Conservation (phyloP, 2,888 invertebrate species). For the Lycocerus yunnanus region DNA sequence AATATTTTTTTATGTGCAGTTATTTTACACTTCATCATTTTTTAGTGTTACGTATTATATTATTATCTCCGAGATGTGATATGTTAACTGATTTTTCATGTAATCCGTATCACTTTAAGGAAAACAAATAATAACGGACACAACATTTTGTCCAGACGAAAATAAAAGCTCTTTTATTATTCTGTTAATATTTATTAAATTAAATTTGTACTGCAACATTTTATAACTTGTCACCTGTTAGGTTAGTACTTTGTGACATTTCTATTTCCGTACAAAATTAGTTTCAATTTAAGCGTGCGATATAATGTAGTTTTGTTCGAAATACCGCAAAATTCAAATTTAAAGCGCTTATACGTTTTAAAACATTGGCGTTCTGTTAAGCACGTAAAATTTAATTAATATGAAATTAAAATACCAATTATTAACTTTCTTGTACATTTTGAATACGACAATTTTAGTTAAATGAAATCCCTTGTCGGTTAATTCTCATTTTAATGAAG, state of each 20-base stretch:
- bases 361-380: neutral
- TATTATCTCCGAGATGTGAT: no score
- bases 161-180: no score
- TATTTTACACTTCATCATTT: no score
- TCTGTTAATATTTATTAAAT: neutral
- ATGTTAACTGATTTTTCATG: no score
- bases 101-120: no score
- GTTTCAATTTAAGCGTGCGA: slow-evolving; percentile 4
- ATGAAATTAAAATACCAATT: neutral
- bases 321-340: neutral
- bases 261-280: slow-evolving; percentile 9
- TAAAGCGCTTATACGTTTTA: neutral
- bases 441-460: neutral
- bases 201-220: neutral
- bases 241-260: neutral
- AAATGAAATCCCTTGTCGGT: neutral
- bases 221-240: neutral
- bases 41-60: no score
- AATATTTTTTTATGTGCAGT: no score
- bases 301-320: slow-evolving; percentile 2
- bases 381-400: neutral
- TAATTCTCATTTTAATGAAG: neutral
- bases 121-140: no score
- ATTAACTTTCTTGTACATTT: neutral
- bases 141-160: no score